phyloP scores from a whole-genome alignment of 2,888 invertebrate genomes.

The Tethea ocularis region DNA sequence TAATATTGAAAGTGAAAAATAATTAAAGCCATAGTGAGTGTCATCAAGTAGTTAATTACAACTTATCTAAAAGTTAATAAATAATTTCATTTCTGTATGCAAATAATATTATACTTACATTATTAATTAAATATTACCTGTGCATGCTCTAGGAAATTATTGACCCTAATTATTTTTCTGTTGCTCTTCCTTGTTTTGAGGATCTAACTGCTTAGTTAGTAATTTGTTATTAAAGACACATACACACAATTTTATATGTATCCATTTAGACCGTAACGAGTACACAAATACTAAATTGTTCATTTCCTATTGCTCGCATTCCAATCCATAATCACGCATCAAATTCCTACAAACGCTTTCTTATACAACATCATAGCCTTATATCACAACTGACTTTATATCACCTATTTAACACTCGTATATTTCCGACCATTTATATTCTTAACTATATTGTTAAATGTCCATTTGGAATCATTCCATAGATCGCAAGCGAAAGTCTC shows the following conservation, averaged over 20 bases:
- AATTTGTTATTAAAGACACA: background rate
- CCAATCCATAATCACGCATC: constrained; percentile 3
- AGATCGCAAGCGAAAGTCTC: constrained; percentile 60
- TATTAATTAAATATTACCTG: background rate
- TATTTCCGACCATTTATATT: constrained; percentile 65
- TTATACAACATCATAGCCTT: constrained; percentile 30
- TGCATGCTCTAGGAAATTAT: background rate
- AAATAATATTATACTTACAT: background rate
- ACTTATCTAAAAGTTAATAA: background rate
- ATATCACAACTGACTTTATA: constrained; percentile 31
- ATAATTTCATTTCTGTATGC: constrained; percentile 3
- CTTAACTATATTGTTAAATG: constrained; percentile 47
- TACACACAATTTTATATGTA: background rate
- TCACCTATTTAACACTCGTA: constrained; percentile 37
- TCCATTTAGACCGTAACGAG: background rate
- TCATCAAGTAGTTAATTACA: background rate
- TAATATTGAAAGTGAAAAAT: constrained; percentile 1
- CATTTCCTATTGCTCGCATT: background rate
- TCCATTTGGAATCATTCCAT: constrained; percentile 55
- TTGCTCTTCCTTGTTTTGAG: background rate
- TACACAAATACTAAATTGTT: constrained; percentile 2
- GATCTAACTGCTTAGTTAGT: background rate
- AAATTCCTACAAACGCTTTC: constrained; percentile 48
- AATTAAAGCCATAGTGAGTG: background rate
- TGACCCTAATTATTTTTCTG: background rate